Conservation (phyloP, 2,888 invertebrate genomes). For the Stenotaenia linearis region DNA sequence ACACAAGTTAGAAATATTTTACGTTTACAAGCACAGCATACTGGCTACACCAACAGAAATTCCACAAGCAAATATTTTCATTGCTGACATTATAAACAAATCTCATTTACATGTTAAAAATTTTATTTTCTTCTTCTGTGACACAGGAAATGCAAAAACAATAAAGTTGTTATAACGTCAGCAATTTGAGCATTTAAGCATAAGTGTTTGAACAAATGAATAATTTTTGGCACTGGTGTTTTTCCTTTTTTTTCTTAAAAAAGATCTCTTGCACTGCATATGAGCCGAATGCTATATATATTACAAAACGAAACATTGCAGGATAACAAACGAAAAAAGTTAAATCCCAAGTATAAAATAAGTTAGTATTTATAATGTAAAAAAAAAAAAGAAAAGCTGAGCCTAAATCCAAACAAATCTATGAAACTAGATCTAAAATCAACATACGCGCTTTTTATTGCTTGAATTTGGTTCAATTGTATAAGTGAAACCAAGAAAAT, state of each 20-base stretch:
- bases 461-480: not conserved
- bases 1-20: constrained; percentile 20
- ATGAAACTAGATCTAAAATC: not conserved
- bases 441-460: constrained; percentile 1
- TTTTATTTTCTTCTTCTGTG: not conserved
- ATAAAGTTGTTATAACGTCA: not conserved
- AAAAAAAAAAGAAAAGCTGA: not conserved
- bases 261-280: not conserved
- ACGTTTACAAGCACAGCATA: constrained; percentile 8
- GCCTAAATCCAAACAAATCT: constrained; percentile 7
- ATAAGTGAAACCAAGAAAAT: not conserved
- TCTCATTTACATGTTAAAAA: not conserved
- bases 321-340: constrained; percentile 2
- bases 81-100: constrained; percentile 1
- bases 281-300: constrained; percentile 2
- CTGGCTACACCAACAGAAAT: not conserved
- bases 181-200: constrained; percentile 7
- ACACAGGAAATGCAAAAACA: not conserved
- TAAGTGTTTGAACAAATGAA: not conserved
- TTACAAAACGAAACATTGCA: constrained; percentile 24
- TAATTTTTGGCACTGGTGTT: not conserved
- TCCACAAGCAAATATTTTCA: constrained; percentile 4
- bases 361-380: constrained; percentile 12
- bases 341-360: constrained; percentile 26
- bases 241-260: not conserved